Conservation (phyloP, 2,888 invertebrate genomes). For the Didymodactylos carnosus region DNA sequence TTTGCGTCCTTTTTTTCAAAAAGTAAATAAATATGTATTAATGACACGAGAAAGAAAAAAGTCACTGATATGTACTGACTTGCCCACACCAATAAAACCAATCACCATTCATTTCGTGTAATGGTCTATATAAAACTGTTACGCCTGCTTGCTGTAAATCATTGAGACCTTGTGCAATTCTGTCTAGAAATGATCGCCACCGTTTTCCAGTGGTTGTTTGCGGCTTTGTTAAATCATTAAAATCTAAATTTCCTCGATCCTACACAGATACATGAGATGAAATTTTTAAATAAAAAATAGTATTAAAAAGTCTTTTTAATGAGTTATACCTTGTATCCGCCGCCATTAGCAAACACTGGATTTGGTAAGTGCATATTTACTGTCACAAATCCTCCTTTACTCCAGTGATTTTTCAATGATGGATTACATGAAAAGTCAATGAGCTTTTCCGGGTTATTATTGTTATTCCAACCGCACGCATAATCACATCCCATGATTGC, state of each 20-base stretch:
- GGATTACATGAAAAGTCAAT: neutral
- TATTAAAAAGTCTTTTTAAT: too few relatives aligned
- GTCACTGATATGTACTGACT: neutral
- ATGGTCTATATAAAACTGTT: conserved; percentile 16
- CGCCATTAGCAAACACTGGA: neutral
- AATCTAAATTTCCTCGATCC: neutral
- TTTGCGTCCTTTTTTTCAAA: conserved; percentile 9
- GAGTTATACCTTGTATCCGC: too few relatives aligned
- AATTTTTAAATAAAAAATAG: too few relatives aligned
- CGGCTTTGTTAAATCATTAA: neutral
- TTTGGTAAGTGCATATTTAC: neutral
- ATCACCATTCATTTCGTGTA: conserved; percentile 18
- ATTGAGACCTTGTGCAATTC: neutral
- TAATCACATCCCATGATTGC: neutral
- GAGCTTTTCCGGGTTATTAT: neutral
- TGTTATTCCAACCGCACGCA: neutral
- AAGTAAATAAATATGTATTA: neutral
- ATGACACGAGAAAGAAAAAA: neutral
- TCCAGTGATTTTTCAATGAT: neutral
- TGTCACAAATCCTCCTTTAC: neutral
- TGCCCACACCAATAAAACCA: conserved; percentile 19
- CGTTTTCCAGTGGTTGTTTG: neutral
- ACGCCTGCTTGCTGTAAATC: neutral
- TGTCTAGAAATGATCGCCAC: neutral
- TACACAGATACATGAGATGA: too few relatives aligned